Evolutionary conservation across 2,797 vertebrate species (phyloP).

Genomic region (Mareca penelope): DNA sequence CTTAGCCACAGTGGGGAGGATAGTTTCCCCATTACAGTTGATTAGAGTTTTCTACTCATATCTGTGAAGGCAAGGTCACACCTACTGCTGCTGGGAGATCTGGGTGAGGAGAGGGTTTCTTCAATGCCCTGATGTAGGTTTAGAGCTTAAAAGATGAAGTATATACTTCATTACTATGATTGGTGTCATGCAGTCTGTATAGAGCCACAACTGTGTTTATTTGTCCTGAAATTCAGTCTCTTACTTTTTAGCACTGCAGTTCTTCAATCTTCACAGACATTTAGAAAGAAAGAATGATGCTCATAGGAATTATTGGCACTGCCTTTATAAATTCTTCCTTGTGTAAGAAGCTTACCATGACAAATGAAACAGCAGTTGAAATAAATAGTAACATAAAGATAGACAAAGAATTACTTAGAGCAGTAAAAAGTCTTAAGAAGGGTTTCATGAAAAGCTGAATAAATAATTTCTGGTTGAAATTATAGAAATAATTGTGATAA

Average conservation of each 20-base stretch:
- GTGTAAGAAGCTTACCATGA: not conserved
- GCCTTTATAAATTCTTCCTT: not conserved
- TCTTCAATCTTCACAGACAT: not conserved
- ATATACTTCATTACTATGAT: not conserved
- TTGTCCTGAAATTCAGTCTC: not conserved
- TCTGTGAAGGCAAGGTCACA: not conserved
- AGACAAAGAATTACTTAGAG: not conserved
- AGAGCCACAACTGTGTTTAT: not conserved
- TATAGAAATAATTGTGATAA: not conserved
- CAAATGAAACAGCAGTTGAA: not conserved
- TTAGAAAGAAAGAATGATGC: not conserved
- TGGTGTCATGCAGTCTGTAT: not conserved
- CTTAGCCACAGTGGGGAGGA: not conserved
- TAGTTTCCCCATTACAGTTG: not conserved
- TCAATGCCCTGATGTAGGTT: rapidly evolving
- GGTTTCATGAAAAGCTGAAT: not conserved
- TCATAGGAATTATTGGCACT: not conserved
- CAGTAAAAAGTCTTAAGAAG: not conserved
- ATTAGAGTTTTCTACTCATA: not conserved
- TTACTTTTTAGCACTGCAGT: not conserved
- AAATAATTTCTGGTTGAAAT: not conserved
- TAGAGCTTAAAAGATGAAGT: not conserved
- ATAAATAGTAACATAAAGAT: not conserved
- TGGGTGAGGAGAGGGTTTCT: not conserved
- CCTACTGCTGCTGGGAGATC: not conserved